Conservation (phyloP, 2,888 invertebrate genomes). For the Ormyrus labotus region DNA sequence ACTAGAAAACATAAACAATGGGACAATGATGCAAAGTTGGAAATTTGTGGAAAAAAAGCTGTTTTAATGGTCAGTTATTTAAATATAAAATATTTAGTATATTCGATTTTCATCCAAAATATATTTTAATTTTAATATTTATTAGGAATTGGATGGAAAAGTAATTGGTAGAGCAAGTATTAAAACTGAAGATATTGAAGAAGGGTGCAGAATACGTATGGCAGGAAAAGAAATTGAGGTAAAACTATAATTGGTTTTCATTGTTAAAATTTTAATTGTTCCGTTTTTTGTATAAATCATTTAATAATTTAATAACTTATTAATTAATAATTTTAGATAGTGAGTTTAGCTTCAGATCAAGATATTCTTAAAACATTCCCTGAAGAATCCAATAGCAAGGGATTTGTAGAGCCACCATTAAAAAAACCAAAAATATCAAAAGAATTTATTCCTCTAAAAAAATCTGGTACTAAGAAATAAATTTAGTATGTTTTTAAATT, state of each 20-base stretch:
- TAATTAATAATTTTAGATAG: conserved; percentile 53
- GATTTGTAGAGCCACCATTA: conserved; percentile 57
- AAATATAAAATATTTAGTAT: too few species aligned
- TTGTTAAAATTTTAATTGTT: background rate
- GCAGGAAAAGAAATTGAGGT: conserved; percentile 80
- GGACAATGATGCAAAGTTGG: conserved; percentile 82
- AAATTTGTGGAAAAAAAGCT: conserved; percentile 72
- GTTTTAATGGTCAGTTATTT: conserved; percentile 71
- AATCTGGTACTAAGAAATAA: conserved; percentile 52
- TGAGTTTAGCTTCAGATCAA: conserved; percentile 51
- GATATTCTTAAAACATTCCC: conserved; percentile 37
- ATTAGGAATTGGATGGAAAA: conserved; percentile 78
- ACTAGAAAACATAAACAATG: conserved; percentile 84
- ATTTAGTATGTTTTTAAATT: too few species aligned
- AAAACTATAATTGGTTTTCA: conserved; percentile 30
- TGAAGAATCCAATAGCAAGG: conserved; percentile 4
- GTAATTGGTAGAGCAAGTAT: conserved; percentile 76
- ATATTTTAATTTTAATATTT: too few species aligned
- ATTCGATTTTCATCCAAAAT: too few species aligned
- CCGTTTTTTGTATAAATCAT: conserved; percentile 4
- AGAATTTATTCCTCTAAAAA: conserved; percentile 51
- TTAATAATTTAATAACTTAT: conserved; percentile 10
- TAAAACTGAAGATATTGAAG: conserved; percentile 60
- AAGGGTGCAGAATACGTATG: conserved; percentile 77
- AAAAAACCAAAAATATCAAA: conserved; percentile 60